Percentiles rank a stretch among this genome's conserved stretches.
phyloP scores from a whole-genome alignment of 1,140 invertebrate genomes.

The Orius insidiosus region DNA sequence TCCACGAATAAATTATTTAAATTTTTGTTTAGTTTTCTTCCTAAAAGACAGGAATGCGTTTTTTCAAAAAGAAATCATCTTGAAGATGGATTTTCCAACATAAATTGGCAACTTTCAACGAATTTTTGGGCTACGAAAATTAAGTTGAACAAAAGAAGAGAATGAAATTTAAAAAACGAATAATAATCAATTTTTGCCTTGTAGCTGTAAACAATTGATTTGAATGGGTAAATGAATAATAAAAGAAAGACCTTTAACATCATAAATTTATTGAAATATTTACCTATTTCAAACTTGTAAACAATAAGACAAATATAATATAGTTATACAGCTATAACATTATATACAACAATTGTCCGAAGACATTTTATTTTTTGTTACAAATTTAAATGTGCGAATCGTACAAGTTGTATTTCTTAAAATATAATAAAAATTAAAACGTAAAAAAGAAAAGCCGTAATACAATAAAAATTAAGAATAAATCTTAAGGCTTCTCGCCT shows the following conservation, averaged over 20 bases:
- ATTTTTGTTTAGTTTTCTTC: no score
- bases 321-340: slow-evolving; percentile 15
- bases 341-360: slow-evolving; percentile 17
- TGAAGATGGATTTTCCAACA: no score
- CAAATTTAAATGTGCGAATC: slow-evolving; percentile 1
- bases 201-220: no score
- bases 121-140: no score
- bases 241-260: slow-evolving; percentile 12
- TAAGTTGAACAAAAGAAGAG: no score
- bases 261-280: slow-evolving; percentile 18
- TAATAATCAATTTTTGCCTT: no score
- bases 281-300: slow-evolving; percentile 17
- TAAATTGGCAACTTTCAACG: no score
- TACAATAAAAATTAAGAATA: slow-evolving; percentile 4
- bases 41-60: no score
- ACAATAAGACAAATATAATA: slow-evolving; percentile 17
- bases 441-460: slow-evolving; percentile 2
- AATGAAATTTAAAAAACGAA: no score
- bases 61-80: no score
- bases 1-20: no score
- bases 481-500: background rate
- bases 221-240: no score
- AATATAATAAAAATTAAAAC: slow-evolving; percentile 1
- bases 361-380: background rate
- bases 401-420: background rate